A percentile compares a stretch with the other conserved stretches of the same genome.
phyloP scores from a whole-genome alignment of 2,888 invertebrate genomes.

The Cosmia pyralina region DNA sequence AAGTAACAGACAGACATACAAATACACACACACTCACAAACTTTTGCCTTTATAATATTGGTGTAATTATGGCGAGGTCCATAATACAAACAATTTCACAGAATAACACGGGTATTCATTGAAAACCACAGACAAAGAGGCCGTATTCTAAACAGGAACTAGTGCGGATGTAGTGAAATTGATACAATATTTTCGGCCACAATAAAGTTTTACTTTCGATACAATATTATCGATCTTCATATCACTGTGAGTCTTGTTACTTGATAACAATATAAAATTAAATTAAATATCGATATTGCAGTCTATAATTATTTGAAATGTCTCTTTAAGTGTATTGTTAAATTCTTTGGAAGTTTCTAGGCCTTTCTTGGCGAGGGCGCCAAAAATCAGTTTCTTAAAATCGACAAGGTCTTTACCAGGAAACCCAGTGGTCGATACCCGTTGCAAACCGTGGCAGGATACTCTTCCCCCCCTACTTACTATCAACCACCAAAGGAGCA shows the following conservation, averaged over 20 bases:
- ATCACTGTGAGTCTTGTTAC: too few species aligned
- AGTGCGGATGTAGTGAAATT: conserved; percentile 32
- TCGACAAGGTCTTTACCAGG: too few species aligned
- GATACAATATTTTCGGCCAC: conserved; percentile 13
- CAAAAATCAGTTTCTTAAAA: not conserved
- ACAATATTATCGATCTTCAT: conserved; percentile 18
- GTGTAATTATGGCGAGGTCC: too few species aligned
- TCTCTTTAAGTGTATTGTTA: not conserved
- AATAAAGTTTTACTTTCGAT: conserved; percentile 35
- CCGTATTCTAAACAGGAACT: conserved; percentile 15
- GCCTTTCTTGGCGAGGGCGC: not conserved
- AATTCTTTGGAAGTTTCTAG: not conserved
- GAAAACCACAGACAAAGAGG: conserved; percentile 12
- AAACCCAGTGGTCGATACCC: too few species aligned
- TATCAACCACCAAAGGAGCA: too few species aligned
- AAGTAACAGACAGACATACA: too few species aligned
- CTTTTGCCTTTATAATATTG: too few species aligned
- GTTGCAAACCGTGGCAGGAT: too few species aligned
- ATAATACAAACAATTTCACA: not conserved
- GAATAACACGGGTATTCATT: not conserved
- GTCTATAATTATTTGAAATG: not conserved
- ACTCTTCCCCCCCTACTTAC: too few species aligned
- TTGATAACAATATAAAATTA: too few species aligned
- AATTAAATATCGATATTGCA: not conserved
- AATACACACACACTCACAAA: too few species aligned